Base-by-base conservation (phyloP, 2,797 vertebrate species). In the Myotis pilosus region DNA sequence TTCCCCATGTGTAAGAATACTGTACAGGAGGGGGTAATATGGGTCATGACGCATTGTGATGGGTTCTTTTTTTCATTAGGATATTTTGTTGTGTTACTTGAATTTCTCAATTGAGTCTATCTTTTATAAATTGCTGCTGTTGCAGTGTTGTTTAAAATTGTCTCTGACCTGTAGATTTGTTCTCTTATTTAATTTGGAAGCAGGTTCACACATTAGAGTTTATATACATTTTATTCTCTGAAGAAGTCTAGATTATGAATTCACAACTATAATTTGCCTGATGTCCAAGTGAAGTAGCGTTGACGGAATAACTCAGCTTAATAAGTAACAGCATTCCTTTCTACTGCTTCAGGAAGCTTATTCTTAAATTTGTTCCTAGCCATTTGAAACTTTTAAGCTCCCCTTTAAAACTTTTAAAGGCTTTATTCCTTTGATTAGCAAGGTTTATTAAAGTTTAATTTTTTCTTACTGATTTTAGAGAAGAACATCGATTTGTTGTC, bases 351-450 rank as follows among this genome's bases (percentile, higher is more conserved):
- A 81, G 74, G 62, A 87, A 93, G 28, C 23, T 94, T 9, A 49
- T 86, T 96, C 60, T 96, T 95, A 90, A 78, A 83, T 95, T 90
- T 93, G n/a, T 79, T 94, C 19, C 44, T 88, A 89, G 57, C 76
- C 23, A 79, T 22, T 62, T 93, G 60, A 93, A 96, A 94, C 47
- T 95, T 93, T 68, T 79, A 79, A 83, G n/a, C 13, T 47, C 57
- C 33, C 66, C 25, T 88, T 95, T 86, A 82, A 93, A 71, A 28
- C 16, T 91, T 96, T 87, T 87, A 87, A 81, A 94, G n/a, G 19
- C n/a, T 94, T 94, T 93, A 60, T 6, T 47, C 57, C 25, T 76
- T 95, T 85, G 49, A 79, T 95, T 96, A 84, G 22, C 36, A 88
- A 95, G 84, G 79, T 94, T 94, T 9, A 44, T 12, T 90, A 12